Evolutionary conservation across 2,113 vertebrate species (phyloP).

Genomic region (Dinomys branickii): DNA sequence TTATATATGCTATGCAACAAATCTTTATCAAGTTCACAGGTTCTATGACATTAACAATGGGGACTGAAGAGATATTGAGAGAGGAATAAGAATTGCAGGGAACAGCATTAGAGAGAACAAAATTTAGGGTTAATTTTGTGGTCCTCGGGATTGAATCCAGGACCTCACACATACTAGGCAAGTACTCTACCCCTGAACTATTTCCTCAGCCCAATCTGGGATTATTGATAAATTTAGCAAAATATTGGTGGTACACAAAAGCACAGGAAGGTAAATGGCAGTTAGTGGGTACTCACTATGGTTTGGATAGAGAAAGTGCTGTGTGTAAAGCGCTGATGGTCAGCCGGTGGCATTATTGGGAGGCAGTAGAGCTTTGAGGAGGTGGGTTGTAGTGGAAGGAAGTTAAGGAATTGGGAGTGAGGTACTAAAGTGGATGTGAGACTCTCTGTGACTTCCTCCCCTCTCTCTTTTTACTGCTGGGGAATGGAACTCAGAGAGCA

Average conservation of each 20-base stretch:
- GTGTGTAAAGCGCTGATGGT: neutral
- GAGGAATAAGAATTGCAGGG: neutral
- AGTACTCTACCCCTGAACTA: neutral
- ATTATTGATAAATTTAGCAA: conserved; percentile 30
- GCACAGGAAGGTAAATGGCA: neutral
- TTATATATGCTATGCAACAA: neutral
- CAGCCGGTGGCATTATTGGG: neutral
- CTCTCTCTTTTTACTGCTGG: neutral
- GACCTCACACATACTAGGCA: neutral
- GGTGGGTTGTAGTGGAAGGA: neutral
- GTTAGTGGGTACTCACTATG: neutral
- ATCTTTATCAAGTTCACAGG: conserved; percentile 3
- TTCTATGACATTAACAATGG: neutral
- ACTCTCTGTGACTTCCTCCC: neutral
- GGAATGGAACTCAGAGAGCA: neutral
- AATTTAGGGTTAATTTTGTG: neutral
- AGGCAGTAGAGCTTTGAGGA: neutral
- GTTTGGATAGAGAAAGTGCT: neutral
- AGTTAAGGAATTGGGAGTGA: neutral
- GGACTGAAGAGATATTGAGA: neutral
- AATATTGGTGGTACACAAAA: neutral
- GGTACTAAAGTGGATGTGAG: neutral
- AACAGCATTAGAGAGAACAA: neutral
- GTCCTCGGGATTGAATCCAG: neutral
- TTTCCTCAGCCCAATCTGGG: neutral